These are phyloP conservation scores for Ericerus pela DNA, from an alignment of 1,140 invertebrate species.

Conservation along the genomic window DNA sequence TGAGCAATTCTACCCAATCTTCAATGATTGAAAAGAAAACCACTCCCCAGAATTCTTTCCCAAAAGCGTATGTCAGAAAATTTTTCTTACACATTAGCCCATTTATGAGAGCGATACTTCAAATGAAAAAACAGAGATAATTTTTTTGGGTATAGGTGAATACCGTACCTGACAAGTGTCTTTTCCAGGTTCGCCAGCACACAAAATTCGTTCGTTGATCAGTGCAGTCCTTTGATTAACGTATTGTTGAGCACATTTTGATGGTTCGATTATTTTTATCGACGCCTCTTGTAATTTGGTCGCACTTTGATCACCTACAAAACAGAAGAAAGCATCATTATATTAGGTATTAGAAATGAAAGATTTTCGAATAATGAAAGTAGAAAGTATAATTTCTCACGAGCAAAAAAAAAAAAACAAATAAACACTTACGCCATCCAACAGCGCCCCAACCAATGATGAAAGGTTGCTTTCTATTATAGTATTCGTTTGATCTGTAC, in stretches of 20 bases:
- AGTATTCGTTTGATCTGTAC: background rate
- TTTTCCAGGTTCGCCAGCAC: constrained; percentile 46
- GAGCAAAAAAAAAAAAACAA: background rate
- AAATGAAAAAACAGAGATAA: too few species aligned
- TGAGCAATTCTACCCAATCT: too few species aligned
- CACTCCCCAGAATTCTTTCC: background rate
- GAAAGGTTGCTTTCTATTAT: background rate
- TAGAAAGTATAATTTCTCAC: too few species aligned
- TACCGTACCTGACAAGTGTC: constrained; percentile 52
- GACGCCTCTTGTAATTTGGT: constrained; percentile 46
- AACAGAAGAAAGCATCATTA: constrained; percentile 17
- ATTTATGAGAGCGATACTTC: background rate
- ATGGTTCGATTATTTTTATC: constrained; percentile 48
- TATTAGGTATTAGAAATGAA: background rate
- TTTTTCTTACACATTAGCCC: background rate
- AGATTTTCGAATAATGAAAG: constrained; percentile 20
- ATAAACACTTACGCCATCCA: background rate
- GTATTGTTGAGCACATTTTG: constrained; percentile 44
- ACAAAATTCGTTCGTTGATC: constrained; percentile 32
- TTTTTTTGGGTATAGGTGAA: too few species aligned
- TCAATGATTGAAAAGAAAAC: too few species aligned
- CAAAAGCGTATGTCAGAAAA: background rate
- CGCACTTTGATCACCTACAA: constrained; percentile 45
- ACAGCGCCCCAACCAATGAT: constrained; percentile 3
- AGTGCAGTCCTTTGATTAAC: constrained; percentile 21